Evolutionary conservation across 2,888 invertebrate species (phyloP).

Genomic region (Maniola hyperantus): DNA sequence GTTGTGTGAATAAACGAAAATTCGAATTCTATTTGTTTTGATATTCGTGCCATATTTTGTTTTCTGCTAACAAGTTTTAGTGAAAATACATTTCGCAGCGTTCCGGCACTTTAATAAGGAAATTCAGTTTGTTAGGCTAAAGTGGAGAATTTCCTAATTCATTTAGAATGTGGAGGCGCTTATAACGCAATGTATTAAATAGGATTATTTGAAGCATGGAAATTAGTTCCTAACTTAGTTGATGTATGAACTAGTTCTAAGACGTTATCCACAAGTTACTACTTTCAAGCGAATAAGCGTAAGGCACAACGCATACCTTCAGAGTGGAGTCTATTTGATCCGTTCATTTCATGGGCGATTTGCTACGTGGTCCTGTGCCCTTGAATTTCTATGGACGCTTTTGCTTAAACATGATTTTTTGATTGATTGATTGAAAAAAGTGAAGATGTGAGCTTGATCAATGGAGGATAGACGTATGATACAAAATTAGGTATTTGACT

Average conservation of each 20-base stretch:
- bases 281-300: too few species aligned
- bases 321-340: too few species aligned
- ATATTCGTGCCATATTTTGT: constrained; percentile 8
- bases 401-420: too few species aligned
- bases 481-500: too few species aligned
- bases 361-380: too few species aligned
- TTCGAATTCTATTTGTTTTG: background rate
- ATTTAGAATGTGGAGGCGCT: constrained; percentile 8
- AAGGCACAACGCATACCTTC: too few species aligned
- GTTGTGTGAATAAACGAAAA: background rate
- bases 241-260: background rate
- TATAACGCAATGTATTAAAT: background rate
- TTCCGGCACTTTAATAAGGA: constrained; percentile 8
- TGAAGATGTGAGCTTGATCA: too few species aligned
- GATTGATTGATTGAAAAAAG: too few species aligned
- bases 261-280: too few species aligned
- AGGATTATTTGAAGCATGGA: background rate
- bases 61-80: constrained; percentile 7
- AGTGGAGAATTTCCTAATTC: constrained; percentile 16
- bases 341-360: too few species aligned
- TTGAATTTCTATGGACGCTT: too few species aligned
- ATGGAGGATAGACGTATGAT: too few species aligned
- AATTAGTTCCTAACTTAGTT: background rate
- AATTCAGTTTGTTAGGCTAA: constrained; percentile 12
- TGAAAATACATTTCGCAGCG: constrained; percentile 10